Evolutionary conservation across 2,113 vertebrate genomes (phyloP), one percentile per base, ranked within the genome.

Genomic region (Periophthalmus modestus): DNA sequence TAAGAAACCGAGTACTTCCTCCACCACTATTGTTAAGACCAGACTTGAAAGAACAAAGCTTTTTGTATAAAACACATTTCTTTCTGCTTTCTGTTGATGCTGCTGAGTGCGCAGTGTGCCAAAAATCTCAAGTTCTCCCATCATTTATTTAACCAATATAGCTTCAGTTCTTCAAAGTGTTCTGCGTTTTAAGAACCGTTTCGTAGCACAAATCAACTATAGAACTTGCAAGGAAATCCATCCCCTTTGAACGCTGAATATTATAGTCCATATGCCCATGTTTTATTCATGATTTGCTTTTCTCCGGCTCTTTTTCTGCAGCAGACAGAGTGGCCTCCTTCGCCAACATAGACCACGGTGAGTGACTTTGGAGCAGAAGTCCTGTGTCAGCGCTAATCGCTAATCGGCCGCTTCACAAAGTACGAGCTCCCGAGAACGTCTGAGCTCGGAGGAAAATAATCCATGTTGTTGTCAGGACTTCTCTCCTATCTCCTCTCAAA

Each of bases 261-360:
- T 87, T 85, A 82, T 59, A 87, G 71, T 69, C 74, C 75, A 72
- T 78, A 58, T n/a, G 59, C 77, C 73, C 74, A 84, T 90, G 68
- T 77, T 76, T 92, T 85, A 91, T 91, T 90, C 82, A 87, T 87
- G 47, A 73, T 85, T 85, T 81, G 74, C 71, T 74, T 85, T 74
- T 72, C 71, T 13, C 7, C 43, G n/a, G 68, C 62, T 28, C 59
- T 33, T 61, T 34, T 43, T 78, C 74, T 65, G 61, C 82, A 91
- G 91, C 50, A 77, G 21, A 71, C 78, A 83, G 80, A 52, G 50
- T 66, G 82, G 78, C 75, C 77, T 58, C 66, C 19, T 89, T 90
- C 82, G 16, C 50, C 36, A 59, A 58, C 16, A 34, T 72, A 71
- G 82, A 23, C 75, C 33, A 88, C 43, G 75, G 93, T 94, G 88